Conservation (phyloP, 2,888 invertebrate genomes). For the Drosophila bunnanda region DNA sequence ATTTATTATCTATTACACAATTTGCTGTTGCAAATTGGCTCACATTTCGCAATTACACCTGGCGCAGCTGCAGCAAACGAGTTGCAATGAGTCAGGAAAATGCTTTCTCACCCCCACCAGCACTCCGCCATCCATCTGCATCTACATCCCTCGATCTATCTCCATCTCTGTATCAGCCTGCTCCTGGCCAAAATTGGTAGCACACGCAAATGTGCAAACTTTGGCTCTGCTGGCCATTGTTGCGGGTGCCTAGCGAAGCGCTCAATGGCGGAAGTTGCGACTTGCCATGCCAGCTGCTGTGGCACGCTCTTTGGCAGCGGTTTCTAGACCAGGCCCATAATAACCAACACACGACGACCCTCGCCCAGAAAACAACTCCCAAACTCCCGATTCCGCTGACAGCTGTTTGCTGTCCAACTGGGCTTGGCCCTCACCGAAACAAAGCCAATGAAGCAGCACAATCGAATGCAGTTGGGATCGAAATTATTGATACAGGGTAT, state of each 20-base stretch:
- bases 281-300: slow-evolving; percentile 56
- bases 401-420: slow-evolving; percentile 59
- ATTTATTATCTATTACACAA: slow-evolving; percentile 77
- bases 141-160: slow-evolving; percentile 19
- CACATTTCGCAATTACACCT: slow-evolving; percentile 73
- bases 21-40: slow-evolving; percentile 57
- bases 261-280: slow-evolving; percentile 71
- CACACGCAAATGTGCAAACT: slow-evolving; percentile 66
- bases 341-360: slow-evolving; percentile 48
- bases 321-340: slow-evolving; percentile 24
- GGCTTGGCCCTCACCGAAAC: slow-evolving; percentile 51
- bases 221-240: slow-evolving; percentile 22
- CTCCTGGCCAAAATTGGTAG: slow-evolving; percentile 65
- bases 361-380: slow-evolving; percentile 51
- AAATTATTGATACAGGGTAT: slow-evolving; percentile 1
- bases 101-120: slow-evolving; percentile 54
- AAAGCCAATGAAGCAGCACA: slow-evolving; percentile 57
- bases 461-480: slow-evolving; percentile 22
- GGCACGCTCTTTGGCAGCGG: slow-evolving; percentile 32
- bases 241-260: slow-evolving; percentile 68
- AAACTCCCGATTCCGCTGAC: slow-evolving; percentile 52
- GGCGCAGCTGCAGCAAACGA: slow-evolving; percentile 60
- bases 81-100: slow-evolving; percentile 56
- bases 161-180: slow-evolving; percentile 18
- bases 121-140: slow-evolving; percentile 4